A percentile compares a stretch with the other conserved stretches of the same genome.
Conservation (phyloP, 2,797 vertebrate species). For the Harpagifer antarcticus region DNA sequence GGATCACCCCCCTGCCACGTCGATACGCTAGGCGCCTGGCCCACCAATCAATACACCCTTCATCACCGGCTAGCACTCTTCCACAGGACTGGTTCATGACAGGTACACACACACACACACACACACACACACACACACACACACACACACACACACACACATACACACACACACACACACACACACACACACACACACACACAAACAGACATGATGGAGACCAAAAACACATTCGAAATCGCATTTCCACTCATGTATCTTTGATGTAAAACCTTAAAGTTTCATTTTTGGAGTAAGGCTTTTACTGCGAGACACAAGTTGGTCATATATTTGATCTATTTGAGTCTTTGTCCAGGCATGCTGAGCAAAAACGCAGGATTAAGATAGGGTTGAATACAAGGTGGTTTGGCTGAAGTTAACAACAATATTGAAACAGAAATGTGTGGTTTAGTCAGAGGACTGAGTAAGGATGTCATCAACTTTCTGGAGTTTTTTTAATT, state of each 20-base stretch:
- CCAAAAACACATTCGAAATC: conserved; percentile 28
- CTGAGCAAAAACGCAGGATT: no score
- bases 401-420: no score
- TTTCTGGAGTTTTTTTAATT: conserved; percentile 73
- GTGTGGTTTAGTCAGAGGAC: conserved; percentile 65
- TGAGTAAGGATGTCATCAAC: conserved; percentile 71
- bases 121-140: no score
- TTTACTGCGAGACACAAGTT: no score
- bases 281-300: no score
- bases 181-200: no score
- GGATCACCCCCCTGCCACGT: conserved; percentile 78
- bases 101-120: conserved; percentile 16
- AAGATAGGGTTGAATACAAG: no score
- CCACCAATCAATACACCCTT: conserved; percentile 79
- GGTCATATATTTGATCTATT: no score
- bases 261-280: conserved; percentile 19
- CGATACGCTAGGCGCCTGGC: conserved; percentile 83
- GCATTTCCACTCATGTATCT: conserved; percentile 10
- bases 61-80: conserved; percentile 77
- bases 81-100: conserved; percentile 60
- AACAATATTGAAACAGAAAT: conserved; percentile 27
- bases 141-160: no score
- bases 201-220: neutral
- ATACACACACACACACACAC: no score
- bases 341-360: no score